Base-by-base conservation (phyloP, 37 sponge, comb jelly and placozoan species). In the Beroe forskalii region DNA sequence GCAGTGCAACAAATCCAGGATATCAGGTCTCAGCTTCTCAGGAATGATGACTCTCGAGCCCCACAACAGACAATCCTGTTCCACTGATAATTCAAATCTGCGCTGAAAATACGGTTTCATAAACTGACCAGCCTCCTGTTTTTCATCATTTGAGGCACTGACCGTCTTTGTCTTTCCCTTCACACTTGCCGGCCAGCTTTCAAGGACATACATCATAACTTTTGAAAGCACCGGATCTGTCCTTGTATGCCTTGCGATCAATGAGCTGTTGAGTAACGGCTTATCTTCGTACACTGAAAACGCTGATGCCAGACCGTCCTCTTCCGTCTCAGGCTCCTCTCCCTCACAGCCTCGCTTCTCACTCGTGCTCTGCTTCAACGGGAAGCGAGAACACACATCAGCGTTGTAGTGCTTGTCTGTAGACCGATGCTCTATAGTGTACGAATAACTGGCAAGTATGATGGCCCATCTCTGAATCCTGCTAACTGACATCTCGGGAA, bases 401-500 rank as follows among this genome's bases (percentile, higher is more conserved):
- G 92, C 91, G 38, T 76, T 67, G 27, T 62, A 32, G 28, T 62
- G 90, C 40, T 80, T 41, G 0, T 27, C 62, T 9, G 92, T 90
- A 25, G 38, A 19, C 44, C 76, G 69, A 90, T 90, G 89, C 37
- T 9, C 32, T 31, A 93, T 90, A 3, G 60, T 76, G 76, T 92
- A 93, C 0, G 72, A 27, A 61, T 92, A 92, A 25, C 41, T 67
- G 0, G 80, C 67, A 9, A 92, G 76, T 1, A 69, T 80, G 3
- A 92, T 41, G 9, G 94, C 91, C 94, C 94, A 93, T 0, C 92
- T 61, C 66, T 91, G 90, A 23, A 93, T 12, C 24, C 90, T 48
- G 20, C 90, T 64, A 4, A 91, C 90, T 14, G 92, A 90, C 66
- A 64, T 64, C 25, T 64, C 66, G 17, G 66, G 66, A n/a, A 64